Conservation (phyloP, 1,140 invertebrate genomes). For the Thalassaphorura encarpata region DNA sequence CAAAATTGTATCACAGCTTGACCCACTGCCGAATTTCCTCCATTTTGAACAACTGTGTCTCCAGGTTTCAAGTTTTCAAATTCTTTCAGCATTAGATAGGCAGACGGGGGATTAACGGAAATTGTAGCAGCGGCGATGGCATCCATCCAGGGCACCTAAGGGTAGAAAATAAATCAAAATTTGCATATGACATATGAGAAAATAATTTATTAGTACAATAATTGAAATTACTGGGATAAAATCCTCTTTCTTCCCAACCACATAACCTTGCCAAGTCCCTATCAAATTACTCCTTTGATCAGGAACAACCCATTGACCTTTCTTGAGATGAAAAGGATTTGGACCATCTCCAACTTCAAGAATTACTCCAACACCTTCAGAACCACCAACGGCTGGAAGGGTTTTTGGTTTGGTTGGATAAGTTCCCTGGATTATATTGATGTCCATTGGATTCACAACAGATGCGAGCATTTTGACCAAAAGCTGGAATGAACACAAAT, state of each 20-base stretch:
- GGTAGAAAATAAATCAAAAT: not conserved
- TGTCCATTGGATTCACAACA: conserved; percentile 93
- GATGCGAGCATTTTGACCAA: conserved; percentile 78
- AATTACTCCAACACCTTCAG: conserved; percentile 85
- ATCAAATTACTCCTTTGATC: conserved; percentile 39
- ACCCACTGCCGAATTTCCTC: conserved; percentile 91
- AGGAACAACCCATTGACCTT: conserved; percentile 75
- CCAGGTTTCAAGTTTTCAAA: conserved; percentile 68
- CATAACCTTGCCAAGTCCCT: conserved; percentile 68
- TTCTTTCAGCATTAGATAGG: conserved; percentile 89
- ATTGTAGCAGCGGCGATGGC: conserved; percentile 68
- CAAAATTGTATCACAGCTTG: conserved; percentile 87
- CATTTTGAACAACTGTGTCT: conserved; percentile 88
- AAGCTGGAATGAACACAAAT: conserved; percentile 40
- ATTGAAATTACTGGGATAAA: conserved; percentile 49
- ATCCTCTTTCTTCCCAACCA: conserved; percentile 49
- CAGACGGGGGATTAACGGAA: conserved; percentile 87
- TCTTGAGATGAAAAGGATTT: conserved; percentile 44
- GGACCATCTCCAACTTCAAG: conserved; percentile 36
- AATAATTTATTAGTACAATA: not conserved
- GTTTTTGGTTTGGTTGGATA: conserved; percentile 71
- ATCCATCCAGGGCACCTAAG: not conserved
- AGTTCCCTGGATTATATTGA: conserved; percentile 93
- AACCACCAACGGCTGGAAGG: conserved; percentile 76
- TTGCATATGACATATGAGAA: not conserved